phyloP scores from a whole-genome alignment of 2,888 invertebrate genomes.

The Papilio demoleus region DNA sequence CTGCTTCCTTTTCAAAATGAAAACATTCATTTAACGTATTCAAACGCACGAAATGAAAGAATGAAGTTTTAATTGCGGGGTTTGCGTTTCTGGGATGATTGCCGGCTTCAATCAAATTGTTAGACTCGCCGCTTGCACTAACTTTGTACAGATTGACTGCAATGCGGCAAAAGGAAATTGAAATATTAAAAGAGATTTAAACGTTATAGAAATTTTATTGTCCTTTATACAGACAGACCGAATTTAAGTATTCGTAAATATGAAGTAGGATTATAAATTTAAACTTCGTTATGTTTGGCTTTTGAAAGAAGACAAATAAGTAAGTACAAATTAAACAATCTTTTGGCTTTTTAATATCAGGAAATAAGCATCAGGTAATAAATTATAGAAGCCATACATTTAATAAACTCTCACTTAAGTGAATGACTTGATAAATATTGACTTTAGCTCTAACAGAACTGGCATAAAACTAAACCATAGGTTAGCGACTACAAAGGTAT shows the following conservation, averaged over 20 bases:
- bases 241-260: background rate
- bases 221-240: background rate
- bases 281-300: no score
- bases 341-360: no score
- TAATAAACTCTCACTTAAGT: no score
- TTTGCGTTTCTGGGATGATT: slow-evolving; percentile 7
- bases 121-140: slow-evolving; percentile 17
- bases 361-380: no score
- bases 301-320: no score
- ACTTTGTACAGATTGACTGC: slow-evolving; percentile 22
- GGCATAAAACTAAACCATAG: background rate
- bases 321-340: no score
- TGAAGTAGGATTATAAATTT: no score
- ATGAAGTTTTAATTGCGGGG: slow-evolving; percentile 13
- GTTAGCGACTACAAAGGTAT: background rate
- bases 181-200: background rate
- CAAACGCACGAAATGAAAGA: background rate
- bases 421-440: background rate
- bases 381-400: no score
- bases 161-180: slow-evolving; percentile 20
- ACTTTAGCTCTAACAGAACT: background rate
- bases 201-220: background rate
- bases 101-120: slow-evolving; percentile 8
- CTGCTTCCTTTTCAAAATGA: background rate
- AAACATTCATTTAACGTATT: background rate